Evolutionary conservation across 2,888 invertebrate species (phyloP), one percentile per base, ranked within the genome.

Genomic region (Leptinotarsa tumamoca): DNA sequence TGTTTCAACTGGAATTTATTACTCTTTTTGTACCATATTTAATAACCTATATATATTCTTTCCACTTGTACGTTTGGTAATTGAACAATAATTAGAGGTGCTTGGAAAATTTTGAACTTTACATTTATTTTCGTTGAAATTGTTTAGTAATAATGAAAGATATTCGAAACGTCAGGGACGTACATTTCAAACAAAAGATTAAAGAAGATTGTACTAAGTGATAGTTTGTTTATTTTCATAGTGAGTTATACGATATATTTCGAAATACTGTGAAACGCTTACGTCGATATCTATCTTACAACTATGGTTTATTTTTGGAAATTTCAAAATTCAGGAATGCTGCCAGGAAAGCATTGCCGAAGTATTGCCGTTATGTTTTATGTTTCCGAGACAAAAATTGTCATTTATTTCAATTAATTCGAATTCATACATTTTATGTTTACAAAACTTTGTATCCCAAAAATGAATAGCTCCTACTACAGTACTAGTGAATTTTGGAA

Each of bases 1-100:
- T 74, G 71, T 71, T n/a, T 27, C 21, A 58, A 49, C 23, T 63
- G 33, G 33, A 63, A 74, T 74, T 71, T 68, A 74, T 74, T 43
- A 61, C 58, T 50, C 33, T 71, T 71, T 69, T 67, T 71, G 74
- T 71, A 69, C 21, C 51, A 49, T 71, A 67, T 23, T 74, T 69
- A 71, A 74, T 71, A 67, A 71, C 74, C 71, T 71, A 43, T 61
- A 43, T 61, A 61, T 67, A 69, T 52, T 69, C 66, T 66, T 70
- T 21, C 56, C 67, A 71, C 58, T 56, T 21, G 67, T 67, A 58
- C 49, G 69, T 74, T 70, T 71, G 63, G 27, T n/a, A 63, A 63
- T 63, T 10, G 43, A 15, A 33, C 63, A 33, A 18, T 63, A 33
- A 63, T 63, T 17, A 4, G 13, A 58, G n/a, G 17, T 63, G 33